Evolutionary conservation across 2,797 vertebrate genomes (phyloP).

Genomic region (Carapus acus): DNA sequence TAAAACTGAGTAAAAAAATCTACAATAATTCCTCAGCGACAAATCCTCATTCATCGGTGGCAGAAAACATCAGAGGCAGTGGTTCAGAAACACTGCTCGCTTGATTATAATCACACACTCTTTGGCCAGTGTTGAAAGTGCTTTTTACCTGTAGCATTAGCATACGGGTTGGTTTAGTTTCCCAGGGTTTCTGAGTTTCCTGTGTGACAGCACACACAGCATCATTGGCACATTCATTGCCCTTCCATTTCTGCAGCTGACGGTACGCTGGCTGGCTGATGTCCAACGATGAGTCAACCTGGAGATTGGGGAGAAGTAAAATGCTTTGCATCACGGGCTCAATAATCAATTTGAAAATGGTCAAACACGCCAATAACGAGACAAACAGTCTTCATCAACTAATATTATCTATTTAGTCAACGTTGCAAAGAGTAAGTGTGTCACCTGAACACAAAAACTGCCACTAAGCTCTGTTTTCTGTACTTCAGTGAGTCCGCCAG

Average conservation of each 20-base stretch:
- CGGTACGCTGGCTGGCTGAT: constrained; percentile 88
- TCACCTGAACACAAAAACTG: constrained; percentile 84
- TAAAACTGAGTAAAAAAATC: no score
- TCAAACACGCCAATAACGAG: no score
- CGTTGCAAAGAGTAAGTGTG: not conserved
- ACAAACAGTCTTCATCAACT: no score
- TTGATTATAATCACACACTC: not conserved
- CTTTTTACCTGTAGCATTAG: constrained; percentile 82
- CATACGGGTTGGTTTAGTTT: constrained; percentile 84
- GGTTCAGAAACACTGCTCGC: not conserved
- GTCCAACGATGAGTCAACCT: constrained; percentile 86
- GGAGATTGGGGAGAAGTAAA: constrained; percentile 27
- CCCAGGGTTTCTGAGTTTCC: constrained; percentile 81
- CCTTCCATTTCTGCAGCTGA: constrained; percentile 84
- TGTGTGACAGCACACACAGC: constrained; percentile 82
- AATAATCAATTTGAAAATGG: no score
- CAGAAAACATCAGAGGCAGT: no score
- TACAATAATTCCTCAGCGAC: no score
- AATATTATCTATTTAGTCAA: no score
- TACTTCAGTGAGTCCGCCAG: constrained; percentile 72
- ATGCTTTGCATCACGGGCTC: no score
- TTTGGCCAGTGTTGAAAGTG: not conserved
- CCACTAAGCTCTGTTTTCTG: constrained; percentile 82
- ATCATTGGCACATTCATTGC: constrained; percentile 82
- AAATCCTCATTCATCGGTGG: no score